Evolutionary conservation across 2,113 vertebrate species (phyloP), one percentile per base, ranked within the genome.

Genomic region (Neolamprologus sp.): DNA sequence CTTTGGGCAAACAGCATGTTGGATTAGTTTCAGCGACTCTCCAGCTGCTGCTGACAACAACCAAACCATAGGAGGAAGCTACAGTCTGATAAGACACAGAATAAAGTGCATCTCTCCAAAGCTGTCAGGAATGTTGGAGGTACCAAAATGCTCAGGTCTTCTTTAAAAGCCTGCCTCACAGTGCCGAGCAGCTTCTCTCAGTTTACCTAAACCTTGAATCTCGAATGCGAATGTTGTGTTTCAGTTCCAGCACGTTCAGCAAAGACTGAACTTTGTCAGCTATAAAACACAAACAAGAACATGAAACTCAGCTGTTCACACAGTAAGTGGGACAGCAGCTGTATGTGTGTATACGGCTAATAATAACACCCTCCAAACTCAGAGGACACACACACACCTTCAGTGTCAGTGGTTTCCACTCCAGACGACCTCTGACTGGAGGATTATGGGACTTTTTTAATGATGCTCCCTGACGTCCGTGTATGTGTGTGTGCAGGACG

Each of bases 231-330:
- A 55, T 19, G 75, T 80, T 47, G 81, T 49, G 33, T 19, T 78
- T 78, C 42, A 49, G 71, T 49, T 49, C 0, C 21, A 75, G 40
- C 68, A 17, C 17, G 2, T 49, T 75, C 26, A 49, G 71, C 16
- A 49, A 31, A 75, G 23, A 1, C 16, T 19, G 16, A 75, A 49
- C 16, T 75, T 47, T 35, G 33, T 68, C 35, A 42, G 35, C 35
- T 49, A 31, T 75, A 31, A 75, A 31, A 75, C 71, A 49, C 68
- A 75, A 16, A 75, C 21, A 75, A 5, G 21, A 75, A 19, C 68
- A 54, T 82, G 60, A 51, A 79, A 5, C 11, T 82, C 88, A 90
- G 91, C 88, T 92, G 88, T 87, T 87, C 58, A 10, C 12, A 78
- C 58, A 54, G 51, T 80, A 75, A 80, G 23, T 33, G 42, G 40